These are phyloP conservation scores for Mormyrops attenuatus DNA, from an alignment of 2,797 vertebrate genomes.

Conservation along the genomic window DNA sequence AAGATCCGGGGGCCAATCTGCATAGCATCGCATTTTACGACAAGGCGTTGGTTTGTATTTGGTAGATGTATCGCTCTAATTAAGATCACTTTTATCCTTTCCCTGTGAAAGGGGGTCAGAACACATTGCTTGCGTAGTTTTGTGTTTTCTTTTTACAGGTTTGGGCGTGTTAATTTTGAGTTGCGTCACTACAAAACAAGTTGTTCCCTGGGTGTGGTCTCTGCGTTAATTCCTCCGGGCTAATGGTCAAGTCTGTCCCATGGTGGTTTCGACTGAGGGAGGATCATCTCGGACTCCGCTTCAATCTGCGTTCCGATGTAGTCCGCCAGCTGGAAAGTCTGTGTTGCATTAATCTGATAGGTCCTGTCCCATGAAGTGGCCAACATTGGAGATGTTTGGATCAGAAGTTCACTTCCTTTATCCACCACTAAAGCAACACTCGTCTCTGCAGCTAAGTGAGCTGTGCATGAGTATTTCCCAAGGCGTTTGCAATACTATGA, in stretches of 20 bases:
- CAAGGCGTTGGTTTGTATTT: conserved; percentile 68
- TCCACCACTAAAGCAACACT: conserved; percentile 40
- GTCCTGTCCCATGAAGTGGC: conserved; percentile 49
- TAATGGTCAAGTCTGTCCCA: conserved; percentile 16
- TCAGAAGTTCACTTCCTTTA: conserved; percentile 47
- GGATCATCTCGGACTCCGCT: conserved; percentile 44
- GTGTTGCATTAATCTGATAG: conserved; percentile 55
- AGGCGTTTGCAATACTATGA: conserved; percentile 58
- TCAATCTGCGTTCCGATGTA: conserved; percentile 55
- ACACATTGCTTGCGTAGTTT: conserved; percentile 64
- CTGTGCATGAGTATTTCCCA: conserved; percentile 60
- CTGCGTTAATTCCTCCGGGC: conserved; percentile 31
- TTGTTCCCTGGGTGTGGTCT: conserved; percentile 60
- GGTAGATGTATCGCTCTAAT: conserved; percentile 63
- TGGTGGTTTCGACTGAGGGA: conserved; percentile 59
- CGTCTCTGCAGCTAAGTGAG: conserved; percentile 46
- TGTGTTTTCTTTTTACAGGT: conserved; percentile 72
- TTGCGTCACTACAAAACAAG: conserved; percentile 41
- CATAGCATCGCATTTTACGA: conserved; percentile 53
- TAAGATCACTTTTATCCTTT: not conserved
- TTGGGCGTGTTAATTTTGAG: conserved; percentile 49
- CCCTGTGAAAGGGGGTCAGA: conserved; percentile 35
- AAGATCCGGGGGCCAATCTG: conserved; percentile 24
- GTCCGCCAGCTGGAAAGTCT: conserved; percentile 50
- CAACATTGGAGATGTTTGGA: conserved; percentile 48